A percentile compares a stretch with the other conserved stretches of the same genome.
Conservation (phyloP, 2,888 invertebrate species). For the Seira ritae region DNA sequence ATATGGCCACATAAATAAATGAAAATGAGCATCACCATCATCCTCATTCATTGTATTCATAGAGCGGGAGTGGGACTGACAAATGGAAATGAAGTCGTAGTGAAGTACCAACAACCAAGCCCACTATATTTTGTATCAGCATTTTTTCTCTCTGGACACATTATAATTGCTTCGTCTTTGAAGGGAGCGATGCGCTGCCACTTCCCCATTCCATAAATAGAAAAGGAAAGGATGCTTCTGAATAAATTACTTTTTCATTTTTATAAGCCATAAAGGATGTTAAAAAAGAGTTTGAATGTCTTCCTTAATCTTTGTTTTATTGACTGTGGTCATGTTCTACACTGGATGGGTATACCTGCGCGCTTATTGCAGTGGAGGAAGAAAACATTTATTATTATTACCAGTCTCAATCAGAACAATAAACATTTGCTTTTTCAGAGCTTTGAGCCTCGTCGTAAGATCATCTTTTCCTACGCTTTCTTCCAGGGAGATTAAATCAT, state of each 20-base stretch:
- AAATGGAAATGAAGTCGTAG: not conserved
- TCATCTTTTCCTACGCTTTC: constrained; percentile 30
- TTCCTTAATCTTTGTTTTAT: constrained; percentile 61
- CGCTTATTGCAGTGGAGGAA: constrained; percentile 22
- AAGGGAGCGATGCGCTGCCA: not conserved
- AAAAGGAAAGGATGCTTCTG: constrained; percentile 26
- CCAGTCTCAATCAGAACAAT: constrained; percentile 21
- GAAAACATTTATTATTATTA: constrained; percentile 33
- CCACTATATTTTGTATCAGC: not conserved
- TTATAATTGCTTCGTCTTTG: constrained; percentile 40
- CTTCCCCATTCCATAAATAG: not conserved
- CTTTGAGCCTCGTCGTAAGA: not conserved
- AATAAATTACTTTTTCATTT: constrained; percentile 62
- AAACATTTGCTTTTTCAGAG: constrained; percentile 57
- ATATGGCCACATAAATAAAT: constrained; percentile 49
- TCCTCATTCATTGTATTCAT: constrained; percentile 39
- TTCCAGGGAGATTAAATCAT: constrained; percentile 50
- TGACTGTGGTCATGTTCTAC: constrained; percentile 48
- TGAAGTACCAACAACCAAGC: not conserved
- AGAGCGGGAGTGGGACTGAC: not conserved
- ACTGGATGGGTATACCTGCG: constrained; percentile 6
- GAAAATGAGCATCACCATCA: constrained; percentile 29
- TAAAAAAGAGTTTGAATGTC: constrained; percentile 61
- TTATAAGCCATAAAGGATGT: constrained; percentile 37
- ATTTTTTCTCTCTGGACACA: constrained; percentile 23